A percentile compares a stretch with the other conserved stretches of the same genome.
Evolutionary conservation across 2,888 invertebrate genomes (phyloP).

Genomic region (Rotaria macrura): DNA sequence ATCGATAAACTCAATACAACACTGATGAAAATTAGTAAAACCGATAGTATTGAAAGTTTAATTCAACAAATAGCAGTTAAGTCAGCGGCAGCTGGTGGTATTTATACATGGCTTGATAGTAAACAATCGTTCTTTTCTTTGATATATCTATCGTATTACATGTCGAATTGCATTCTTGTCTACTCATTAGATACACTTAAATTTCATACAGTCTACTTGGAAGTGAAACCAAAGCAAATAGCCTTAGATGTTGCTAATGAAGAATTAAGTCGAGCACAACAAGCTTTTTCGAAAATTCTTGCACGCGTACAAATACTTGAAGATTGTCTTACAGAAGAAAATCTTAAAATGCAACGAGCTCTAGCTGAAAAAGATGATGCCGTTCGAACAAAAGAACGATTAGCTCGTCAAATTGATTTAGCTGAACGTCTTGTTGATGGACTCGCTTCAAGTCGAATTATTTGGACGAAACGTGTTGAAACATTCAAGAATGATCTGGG

Average conservation of each 20-base stretch:
- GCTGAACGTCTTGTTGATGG: conserved; percentile 88
- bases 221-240: not conserved
- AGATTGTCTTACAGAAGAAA: not conserved
- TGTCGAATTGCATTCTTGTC: too few species aligned
- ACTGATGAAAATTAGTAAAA: not conserved
- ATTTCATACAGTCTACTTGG: conserved; percentile 8
- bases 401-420: conserved; percentile 51
- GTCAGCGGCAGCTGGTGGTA: not conserved
- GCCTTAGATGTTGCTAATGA: conserved; percentile 2
- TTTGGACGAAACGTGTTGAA: conserved; percentile 68
- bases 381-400: not conserved
- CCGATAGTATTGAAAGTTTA: not conserved
- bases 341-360: not conserved
- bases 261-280: conserved; percentile 8
- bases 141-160: too few species aligned
- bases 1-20: not conserved
- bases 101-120: not conserved
- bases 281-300: conserved; percentile 52
- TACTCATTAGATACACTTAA: not conserved
- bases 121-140: too few species aligned
- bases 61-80: not conserved
- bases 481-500: not conserved
- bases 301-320: not conserved
- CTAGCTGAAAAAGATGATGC: conserved; percentile 22
- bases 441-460: conserved; percentile 82